Evolutionary conservation across 1,140 invertebrate genomes (phyloP).

Genomic region (Drosophila sechellia): DNA sequence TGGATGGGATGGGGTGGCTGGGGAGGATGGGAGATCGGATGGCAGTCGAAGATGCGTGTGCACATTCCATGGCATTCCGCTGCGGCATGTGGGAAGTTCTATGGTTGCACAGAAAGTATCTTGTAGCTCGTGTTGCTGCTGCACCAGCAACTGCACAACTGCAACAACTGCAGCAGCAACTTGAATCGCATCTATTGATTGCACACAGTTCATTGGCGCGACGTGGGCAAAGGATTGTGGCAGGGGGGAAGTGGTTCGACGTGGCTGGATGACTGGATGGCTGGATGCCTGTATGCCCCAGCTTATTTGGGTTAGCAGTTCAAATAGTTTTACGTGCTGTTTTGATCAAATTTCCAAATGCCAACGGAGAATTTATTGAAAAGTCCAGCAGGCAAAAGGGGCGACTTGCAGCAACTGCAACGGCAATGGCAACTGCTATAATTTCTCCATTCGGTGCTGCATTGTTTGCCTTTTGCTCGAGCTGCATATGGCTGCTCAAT

Average conservation of each 20-base stretch:
- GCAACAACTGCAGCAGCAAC: conserved; percentile 29
- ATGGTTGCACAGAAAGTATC: conserved; percentile 68
- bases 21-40: conserved; percentile 42
- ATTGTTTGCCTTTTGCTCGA: conserved; percentile 71
- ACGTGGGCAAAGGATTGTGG: conserved; percentile 31
- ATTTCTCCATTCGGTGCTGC: conserved; percentile 22
- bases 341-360: conserved; percentile 72
- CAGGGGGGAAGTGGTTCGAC: neutral
- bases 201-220: conserved; percentile 74
- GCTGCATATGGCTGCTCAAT: conserved; percentile 64
- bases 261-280: conserved; percentile 10
- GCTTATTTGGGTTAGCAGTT: conserved; percentile 79
- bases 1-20: too few relatives aligned
- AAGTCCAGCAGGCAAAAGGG: conserved; percentile 41
- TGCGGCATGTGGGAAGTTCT: conserved; percentile 72
- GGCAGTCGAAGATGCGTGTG: conserved; percentile 78
- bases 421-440: conserved; percentile 16
- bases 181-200: conserved; percentile 73
- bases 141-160: conserved; percentile 28
- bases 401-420: conserved; percentile 9
- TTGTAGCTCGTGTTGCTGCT: conserved; percentile 62
- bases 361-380: conserved; percentile 72
- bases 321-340: conserved; percentile 80
- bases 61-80: conserved; percentile 72
- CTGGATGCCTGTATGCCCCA: conserved; percentile 26